Conservation (phyloP, 2,797 vertebrate genomes). For the Neostethus bicornis region DNA sequence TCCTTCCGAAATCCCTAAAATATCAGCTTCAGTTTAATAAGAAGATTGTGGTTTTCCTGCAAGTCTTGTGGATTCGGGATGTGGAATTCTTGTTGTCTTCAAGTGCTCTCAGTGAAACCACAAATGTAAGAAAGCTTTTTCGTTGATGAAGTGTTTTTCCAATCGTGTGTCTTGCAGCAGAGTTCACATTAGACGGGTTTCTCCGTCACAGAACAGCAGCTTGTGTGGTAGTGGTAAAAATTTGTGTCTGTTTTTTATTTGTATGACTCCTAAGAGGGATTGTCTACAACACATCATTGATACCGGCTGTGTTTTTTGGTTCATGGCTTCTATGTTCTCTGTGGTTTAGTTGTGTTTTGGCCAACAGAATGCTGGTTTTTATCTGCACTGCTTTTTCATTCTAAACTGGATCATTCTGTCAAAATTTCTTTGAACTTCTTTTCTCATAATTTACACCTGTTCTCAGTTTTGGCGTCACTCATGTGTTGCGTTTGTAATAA, state of each 20-base stretch:
- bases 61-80: neutral
- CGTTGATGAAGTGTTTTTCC: neutral
- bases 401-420: neutral
- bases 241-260: neutral
- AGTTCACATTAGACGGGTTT: slow-evolving; percentile 1
- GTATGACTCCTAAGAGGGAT: neutral
- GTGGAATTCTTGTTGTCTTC: slow-evolving; percentile 5
- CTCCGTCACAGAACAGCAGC: slow-evolving; percentile 6
- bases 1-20: slow-evolving; percentile 30
- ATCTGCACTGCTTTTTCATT: neutral
- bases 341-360: neutral
- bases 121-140: neutral
- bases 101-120: neutral
- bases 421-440: neutral
- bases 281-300: neutral
- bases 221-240: slow-evolving; percentile 2
- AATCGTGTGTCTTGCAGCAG: neutral
- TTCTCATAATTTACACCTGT: neutral
- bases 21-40: slow-evolving; percentile 17
- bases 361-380: too few species aligned
- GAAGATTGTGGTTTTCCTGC: neutral
- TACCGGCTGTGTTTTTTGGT: neutral
- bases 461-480: neutral
- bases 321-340: neutral
- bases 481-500: neutral